Conservation (phyloP, 2,113 vertebrate species). For the Eurystomus gularis region DNA sequence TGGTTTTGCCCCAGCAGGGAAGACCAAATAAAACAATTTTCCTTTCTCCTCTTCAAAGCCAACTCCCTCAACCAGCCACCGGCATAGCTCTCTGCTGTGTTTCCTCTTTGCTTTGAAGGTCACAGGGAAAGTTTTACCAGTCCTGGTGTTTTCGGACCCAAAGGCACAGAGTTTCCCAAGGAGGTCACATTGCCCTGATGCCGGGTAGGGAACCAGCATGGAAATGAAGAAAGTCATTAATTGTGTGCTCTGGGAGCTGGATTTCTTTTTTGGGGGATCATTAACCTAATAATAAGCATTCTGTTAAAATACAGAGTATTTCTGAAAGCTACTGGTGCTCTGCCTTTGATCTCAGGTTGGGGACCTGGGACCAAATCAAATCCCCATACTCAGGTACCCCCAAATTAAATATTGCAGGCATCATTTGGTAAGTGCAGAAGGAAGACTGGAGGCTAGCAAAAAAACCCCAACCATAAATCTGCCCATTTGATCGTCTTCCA, state of each 20-base stretch:
- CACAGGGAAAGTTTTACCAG: background rate
- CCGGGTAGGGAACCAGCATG: background rate
- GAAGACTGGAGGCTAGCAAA: background rate
- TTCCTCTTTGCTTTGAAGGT: background rate
- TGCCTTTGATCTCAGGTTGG: background rate
- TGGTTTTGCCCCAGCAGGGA: background rate
- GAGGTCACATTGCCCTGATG: background rate
- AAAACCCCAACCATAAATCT: background rate
- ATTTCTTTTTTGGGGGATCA: background rate
- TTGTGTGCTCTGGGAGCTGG: background rate
- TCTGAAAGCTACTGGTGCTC: background rate
- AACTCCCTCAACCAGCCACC: background rate
- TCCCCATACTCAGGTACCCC: background rate
- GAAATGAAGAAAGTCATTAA: background rate
- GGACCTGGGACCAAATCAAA: background rate
- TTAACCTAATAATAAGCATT: background rate
- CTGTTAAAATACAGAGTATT: background rate
- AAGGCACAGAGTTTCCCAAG: background rate
- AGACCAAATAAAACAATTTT: background rate
- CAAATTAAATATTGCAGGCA: background rate
- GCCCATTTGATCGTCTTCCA: background rate
- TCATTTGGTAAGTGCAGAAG: fast-evolving
- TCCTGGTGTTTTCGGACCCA: background rate
- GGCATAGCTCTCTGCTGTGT: background rate
- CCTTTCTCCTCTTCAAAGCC: background rate